Evolutionary conservation across 2,113 vertebrate species (phyloP), one percentile per base, ranked within the genome.

Genomic region (Rhinopithecus roxellana): DNA sequence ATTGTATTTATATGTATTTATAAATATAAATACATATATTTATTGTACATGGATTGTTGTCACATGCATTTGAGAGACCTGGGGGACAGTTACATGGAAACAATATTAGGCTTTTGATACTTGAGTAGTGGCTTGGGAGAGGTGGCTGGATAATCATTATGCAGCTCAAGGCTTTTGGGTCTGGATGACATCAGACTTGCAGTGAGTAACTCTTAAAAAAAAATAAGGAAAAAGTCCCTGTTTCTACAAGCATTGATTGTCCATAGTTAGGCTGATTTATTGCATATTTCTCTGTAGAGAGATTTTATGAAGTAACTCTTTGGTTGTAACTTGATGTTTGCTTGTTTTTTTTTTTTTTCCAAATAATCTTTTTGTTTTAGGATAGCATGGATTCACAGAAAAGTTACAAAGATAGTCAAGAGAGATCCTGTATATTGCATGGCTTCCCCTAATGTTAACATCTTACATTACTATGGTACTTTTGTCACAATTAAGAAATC

Each of bases 321-420:
- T 81, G 84, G 35, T 52, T 80, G 27, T 81, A 82, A n/a, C 20
- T 78, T 79, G 27, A 82, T 25, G 1, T 14, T 43, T 64, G 4
- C 45, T 64, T 64, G 40, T 43, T 52, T 90, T 64, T 1, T 16
- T 3, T 52, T 93, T 72, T 55, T 55, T 64, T 5, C 4, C 48
- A 77, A 90, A 74, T 30, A 57, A 57, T 64, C 23, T n/a, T 70
- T 89, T 78, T 93, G 82, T 79, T 88, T 93, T 90, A 78, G 57
- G 78, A 95, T 48, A 87, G 69, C 27, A 40, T 6, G 79, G 77
- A 70, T 83, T 78, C 70, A 83, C 6, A 83, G 82, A 69, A 80
- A 88, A 74, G 17, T 84, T 74, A 6, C 16, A 55, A 79, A 84
- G 38, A 74, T 35, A 57, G 12, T 40, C 32, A 38, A 84, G 52